Percentiles rank a stretch among this genome's conserved stretches.
Conservation (phyloP, 2,888 invertebrate species). For the Dexiosoma caninum region DNA sequence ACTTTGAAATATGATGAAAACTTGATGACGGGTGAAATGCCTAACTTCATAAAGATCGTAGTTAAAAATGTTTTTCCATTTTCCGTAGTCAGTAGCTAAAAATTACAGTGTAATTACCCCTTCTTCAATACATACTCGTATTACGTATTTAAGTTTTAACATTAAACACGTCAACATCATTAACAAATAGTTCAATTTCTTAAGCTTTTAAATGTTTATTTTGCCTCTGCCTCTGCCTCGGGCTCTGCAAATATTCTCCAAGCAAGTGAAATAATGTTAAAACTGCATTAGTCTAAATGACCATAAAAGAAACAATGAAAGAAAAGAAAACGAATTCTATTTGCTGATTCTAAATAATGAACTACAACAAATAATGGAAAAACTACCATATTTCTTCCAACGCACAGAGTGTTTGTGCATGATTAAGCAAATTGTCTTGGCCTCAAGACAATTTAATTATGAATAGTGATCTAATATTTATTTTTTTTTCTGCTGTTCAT, state of each 20-base stretch:
- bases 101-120: too few species aligned
- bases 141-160: too few species aligned
- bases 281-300: conserved; percentile 1
- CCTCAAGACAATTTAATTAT: conserved; percentile 15
- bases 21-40: too few species aligned
- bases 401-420: too few species aligned
- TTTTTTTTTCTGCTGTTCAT: not conserved
- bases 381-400: not conserved
- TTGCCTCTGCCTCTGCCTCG: not conserved
- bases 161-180: not conserved
- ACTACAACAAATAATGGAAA: not conserved
- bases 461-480: conserved; percentile 10
- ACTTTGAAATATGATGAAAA: too few species aligned
- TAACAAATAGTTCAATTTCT: not conserved
- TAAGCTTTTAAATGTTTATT: not conserved
- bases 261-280: not conserved
- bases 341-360: not conserved
- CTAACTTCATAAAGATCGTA: too few species aligned
- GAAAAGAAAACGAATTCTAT: not conserved
- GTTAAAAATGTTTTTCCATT: too few species aligned
- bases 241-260: not conserved
- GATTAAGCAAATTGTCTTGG: not conserved
- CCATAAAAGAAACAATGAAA: too few species aligned
- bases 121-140: too few species aligned
- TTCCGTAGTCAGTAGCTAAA: too few species aligned